Evolutionary conservation across 2,888 invertebrate species (phyloP).

Genomic region (Thereva nobilitata): DNA sequence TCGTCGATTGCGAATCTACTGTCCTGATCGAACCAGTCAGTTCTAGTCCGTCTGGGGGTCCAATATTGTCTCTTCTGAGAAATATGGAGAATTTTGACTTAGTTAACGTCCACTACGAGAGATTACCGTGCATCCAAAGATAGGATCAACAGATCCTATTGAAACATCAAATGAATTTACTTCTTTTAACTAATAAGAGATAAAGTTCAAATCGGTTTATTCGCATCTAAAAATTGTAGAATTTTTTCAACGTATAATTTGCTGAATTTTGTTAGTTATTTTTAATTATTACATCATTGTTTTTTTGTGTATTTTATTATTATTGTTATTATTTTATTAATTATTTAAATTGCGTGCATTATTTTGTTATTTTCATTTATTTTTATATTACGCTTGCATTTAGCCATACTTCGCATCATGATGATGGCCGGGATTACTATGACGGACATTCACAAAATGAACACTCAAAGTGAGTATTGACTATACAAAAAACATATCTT

Average conservation of each 20-base stretch:
- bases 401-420: conserved; percentile 50
- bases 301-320: conserved; percentile 7
- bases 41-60: too few species aligned
- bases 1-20: too few species aligned
- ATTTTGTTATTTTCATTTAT: conserved; percentile 34
- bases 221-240: conserved; percentile 1
- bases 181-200: too few species aligned
- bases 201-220: conserved; percentile 2
- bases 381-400: conserved; percentile 48
- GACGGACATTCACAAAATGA: conserved; percentile 50
- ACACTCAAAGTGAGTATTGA: conserved; percentile 48
- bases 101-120: too few species aligned
- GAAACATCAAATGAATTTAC: too few species aligned
- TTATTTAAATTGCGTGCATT: conserved; percentile 30
- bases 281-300: conserved; percentile 13
- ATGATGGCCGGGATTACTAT: conserved; percentile 49
- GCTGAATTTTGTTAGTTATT: conserved; percentile 2
- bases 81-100: too few species aligned
- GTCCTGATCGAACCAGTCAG: too few species aligned
- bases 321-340: conserved; percentile 33
- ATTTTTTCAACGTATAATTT: conserved; percentile 24
- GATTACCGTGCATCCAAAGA: too few species aligned
- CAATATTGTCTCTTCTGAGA: too few species aligned
- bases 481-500: conserved; percentile 8
- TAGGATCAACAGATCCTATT: too few species aligned